These are phyloP conservation scores for Crenuchus spilurus DNA, from an alignment of 2,797 vertebrate genomes.

Conservation along the genomic window DNA sequence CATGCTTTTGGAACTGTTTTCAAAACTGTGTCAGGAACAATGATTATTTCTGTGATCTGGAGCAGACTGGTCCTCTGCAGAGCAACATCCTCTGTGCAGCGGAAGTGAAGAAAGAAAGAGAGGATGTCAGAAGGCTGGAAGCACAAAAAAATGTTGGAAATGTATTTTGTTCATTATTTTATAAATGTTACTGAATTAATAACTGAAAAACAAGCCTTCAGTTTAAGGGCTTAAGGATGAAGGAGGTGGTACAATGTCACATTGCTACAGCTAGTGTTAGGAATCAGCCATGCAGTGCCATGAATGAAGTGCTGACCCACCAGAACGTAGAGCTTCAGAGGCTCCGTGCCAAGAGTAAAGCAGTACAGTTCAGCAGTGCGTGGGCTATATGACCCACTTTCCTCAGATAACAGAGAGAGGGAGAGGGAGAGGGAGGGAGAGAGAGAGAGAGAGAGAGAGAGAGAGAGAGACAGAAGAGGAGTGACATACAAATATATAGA, in stretches of 20 bases:
- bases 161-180: no score
- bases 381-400: slow-evolving; percentile 34
- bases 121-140: no score
- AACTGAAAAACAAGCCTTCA: background rate
- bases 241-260: background rate
- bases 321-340: background rate
- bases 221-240: background rate
- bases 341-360: slow-evolving; percentile 17
- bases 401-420: slow-evolving; percentile 25
- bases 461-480: background rate
- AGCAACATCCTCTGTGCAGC: no score
- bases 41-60: no score
- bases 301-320: background rate
- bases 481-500: background rate
- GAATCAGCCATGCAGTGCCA: background rate
- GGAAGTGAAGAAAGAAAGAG: no score
- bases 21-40: no score
- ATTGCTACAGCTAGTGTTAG: background rate
- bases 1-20: no score
- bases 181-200: no score
- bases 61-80: no score
- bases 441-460: background rate
- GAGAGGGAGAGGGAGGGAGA: slow-evolving; percentile 6
- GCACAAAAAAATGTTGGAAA: no score
- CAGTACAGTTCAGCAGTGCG: slow-evolving; percentile 27